Evolutionary conservation across 2,888 invertebrate species (phyloP).

Genomic region (Parapristionchus giblindavisi): DNA sequence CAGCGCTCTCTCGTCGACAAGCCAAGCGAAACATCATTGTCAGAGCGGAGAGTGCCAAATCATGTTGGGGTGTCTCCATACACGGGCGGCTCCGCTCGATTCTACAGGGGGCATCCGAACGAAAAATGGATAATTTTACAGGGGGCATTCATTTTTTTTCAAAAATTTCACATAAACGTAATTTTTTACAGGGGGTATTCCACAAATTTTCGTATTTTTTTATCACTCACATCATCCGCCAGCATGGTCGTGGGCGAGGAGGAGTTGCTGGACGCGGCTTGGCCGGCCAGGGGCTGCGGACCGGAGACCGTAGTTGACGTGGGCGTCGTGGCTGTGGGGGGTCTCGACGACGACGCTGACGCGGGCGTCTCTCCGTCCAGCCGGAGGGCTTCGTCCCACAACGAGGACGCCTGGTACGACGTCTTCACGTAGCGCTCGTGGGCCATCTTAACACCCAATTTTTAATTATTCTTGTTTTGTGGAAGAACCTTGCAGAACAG

Average conservation of each 20-base stretch:
- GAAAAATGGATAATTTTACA: too few species aligned
- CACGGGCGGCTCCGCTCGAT: too few species aligned
- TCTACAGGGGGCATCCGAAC: too few species aligned
- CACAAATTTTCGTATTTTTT: too few species aligned
- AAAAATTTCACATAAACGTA: too few species aligned
- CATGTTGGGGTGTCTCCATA: too few species aligned
- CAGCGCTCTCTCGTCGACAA: too few species aligned
- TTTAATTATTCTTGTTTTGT: background rate
- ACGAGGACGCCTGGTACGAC: conserved; percentile 58
- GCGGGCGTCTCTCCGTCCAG: conserved; percentile 12
- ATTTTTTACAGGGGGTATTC: too few species aligned
- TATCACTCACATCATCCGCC: background rate
- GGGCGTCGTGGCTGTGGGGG: background rate
- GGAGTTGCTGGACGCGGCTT: background rate
- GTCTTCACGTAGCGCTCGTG: conserved; percentile 63
- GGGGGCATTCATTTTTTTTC: too few species aligned
- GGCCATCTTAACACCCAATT: conserved; percentile 48
- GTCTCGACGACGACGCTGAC: background rate
- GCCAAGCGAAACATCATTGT: too few species aligned
- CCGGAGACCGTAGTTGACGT: background rate
- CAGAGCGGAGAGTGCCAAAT: too few species aligned
- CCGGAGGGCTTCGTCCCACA: conserved; percentile 61
- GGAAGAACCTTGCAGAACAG: too few species aligned
- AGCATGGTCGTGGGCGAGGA: background rate
- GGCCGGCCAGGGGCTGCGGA: background rate